Evolutionary conservation across 2,113 vertebrate species (phyloP).

Genomic region (Polypterus senegalus): DNA sequence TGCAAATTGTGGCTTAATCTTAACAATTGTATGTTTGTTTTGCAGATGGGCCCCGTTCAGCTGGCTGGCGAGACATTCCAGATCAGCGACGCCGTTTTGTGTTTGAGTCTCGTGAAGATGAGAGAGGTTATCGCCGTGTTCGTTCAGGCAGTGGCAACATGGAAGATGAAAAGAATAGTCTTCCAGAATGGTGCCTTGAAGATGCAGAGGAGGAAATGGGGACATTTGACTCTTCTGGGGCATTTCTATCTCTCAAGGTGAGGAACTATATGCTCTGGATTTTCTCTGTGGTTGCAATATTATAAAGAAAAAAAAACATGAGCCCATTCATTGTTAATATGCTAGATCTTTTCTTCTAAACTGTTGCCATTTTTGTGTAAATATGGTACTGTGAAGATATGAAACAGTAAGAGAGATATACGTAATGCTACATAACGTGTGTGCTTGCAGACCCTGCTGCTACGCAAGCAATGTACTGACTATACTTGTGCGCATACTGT

Average conservation of each 20-base stretch:
- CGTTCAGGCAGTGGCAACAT: conserved; percentile 81
- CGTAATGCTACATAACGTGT: no score
- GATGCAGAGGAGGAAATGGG: conserved; percentile 94
- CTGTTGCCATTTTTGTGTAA: no score
- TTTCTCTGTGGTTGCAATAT: neutral
- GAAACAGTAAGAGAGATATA: no score
- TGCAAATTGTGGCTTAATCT: no score
- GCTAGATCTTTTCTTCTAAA: no score
- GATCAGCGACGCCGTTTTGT: conserved; percentile 84
- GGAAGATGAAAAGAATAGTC: conserved; percentile 85
- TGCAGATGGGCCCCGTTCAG: conserved; percentile 66
- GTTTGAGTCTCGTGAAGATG: conserved; percentile 83
- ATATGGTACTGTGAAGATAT: no score
- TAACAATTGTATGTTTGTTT: no score
- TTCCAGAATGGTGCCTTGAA: conserved; percentile 96
- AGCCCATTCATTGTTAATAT: no score
- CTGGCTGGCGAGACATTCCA: conserved; percentile 86
- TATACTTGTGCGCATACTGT: no score
- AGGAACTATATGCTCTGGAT: conserved; percentile 12
- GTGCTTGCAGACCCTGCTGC: no score
- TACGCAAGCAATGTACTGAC: no score
- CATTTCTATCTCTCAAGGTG: conserved; percentile 88
- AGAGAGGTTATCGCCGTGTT: conserved; percentile 76
- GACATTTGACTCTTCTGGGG: conserved; percentile 94
- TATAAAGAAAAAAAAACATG: no score